A percentile compares a stretch with the other conserved stretches of the same genome.
These are phyloP conservation scores for Tylochromis polylepis DNA, from an alignment of 2,113 vertebrate genomes.

Conservation along the genomic window DNA sequence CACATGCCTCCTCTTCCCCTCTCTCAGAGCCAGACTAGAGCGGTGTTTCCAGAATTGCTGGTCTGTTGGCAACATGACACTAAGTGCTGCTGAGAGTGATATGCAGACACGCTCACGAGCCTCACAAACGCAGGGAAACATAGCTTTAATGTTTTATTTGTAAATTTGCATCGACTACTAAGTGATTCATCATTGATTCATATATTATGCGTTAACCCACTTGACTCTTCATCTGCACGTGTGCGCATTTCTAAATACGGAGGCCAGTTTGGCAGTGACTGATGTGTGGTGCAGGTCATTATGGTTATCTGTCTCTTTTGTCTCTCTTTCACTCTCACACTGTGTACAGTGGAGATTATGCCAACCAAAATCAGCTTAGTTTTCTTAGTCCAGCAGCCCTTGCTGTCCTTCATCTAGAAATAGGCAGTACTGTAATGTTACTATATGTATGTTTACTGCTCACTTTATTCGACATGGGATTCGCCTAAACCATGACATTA, in stretches of 20 bases:
- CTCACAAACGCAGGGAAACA: not conserved
- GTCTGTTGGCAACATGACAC: slow-evolving; percentile 52
- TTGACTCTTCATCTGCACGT: not conserved
- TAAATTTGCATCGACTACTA: not conserved
- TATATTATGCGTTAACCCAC: not conserved
- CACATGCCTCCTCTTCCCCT: slow-evolving; percentile 43
- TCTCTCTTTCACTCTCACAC: not conserved
- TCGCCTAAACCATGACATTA: not conserved
- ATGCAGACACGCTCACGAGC: not conserved
- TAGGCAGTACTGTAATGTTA: slow-evolving; percentile 2
- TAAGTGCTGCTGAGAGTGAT: slow-evolving; percentile 30
- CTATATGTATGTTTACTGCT: not conserved
- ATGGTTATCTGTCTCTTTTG: not conserved
- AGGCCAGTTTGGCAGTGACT: not conserved
- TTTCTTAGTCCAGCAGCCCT: not conserved
- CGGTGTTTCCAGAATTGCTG: slow-evolving; percentile 38
- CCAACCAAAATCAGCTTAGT: slow-evolving; percentile 11
- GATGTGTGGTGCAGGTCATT: not conserved
- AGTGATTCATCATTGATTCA: not conserved
- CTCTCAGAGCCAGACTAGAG: slow-evolving; percentile 33
- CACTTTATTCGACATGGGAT: not conserved
- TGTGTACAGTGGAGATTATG: slow-evolving; percentile 4
- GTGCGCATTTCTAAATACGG: not conserved
- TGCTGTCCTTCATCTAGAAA: slow-evolving; percentile 19
- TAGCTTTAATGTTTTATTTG: not conserved